Evolutionary conservation across 2,113 vertebrate species (phyloP), one percentile per base, ranked within the genome.

Genomic region (Chitala chitala): DNA sequence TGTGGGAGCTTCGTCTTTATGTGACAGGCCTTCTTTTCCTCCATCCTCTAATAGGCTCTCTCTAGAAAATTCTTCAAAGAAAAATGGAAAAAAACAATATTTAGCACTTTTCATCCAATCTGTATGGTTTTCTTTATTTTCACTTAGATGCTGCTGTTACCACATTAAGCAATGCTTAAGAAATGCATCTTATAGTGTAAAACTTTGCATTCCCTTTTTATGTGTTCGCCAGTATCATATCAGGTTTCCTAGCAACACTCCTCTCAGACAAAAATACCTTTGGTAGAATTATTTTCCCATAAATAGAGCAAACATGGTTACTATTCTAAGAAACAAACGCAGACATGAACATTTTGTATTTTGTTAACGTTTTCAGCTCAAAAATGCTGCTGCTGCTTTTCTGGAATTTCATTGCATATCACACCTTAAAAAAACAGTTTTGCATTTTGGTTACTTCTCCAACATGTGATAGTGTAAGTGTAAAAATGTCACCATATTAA

Each of bases 21-120:
- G 68, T 64, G 80, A 77, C 44, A 86, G 76, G 58, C 80, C 75
- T 71, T 86, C 81, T 0, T 77, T 75, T 51, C 81, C 87, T 20
- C 83, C 84, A 10, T 79, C 85, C 26, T 91, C 90, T 81, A 83
- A 85, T 76, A 85, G 80, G 75, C 84, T 89, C 64, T 88, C 87
- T 75, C 83, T 87, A 0, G 89, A 91, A 80, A 91, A 89, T 76
- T 87, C 89, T 88, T 78, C 40, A 74, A 76, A 63, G n/a, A 50
- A 29, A 22, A 17, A 33, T 36, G 59, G 59, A 63, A 15, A 55
- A 24, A 61, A 15, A 72, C 5, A 53, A 42, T 20, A 44, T 13
- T 3, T 13, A 22, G 4, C 51, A 48, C 10, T 13, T 26, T 2
- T 20, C n/a, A 66, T 22, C 64, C 38, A 48, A n/a, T 29, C 26